Evolutionary conservation across 1,140 invertebrate genomes (phyloP).

Genomic region (Argopecten irradians): DNA sequence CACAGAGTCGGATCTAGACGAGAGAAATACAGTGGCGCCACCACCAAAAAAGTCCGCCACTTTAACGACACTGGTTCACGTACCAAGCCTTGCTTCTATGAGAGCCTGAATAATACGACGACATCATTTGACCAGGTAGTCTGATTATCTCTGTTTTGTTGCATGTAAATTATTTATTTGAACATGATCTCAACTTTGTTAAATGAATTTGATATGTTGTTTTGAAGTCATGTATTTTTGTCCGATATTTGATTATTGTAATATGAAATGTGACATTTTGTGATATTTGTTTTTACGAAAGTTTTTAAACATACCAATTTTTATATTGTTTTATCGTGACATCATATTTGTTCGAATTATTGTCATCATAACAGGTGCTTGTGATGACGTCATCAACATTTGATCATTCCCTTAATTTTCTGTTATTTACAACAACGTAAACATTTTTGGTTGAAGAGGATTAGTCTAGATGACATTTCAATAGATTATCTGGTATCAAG

Average conservation of each 20-base stretch:
- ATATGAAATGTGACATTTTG: neutral
- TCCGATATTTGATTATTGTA: neutral
- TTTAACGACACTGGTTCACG: neutral
- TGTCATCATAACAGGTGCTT: neutral
- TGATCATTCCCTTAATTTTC: neutral
- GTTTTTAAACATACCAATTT: neutral
- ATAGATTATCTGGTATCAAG: too few relatives aligned
- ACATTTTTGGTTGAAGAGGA: neutral
- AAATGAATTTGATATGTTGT: neutral
- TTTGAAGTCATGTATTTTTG: neutral
- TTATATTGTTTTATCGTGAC: neutral
- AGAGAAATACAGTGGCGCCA: neutral
- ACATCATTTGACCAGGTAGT: neutral
- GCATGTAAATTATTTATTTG: neutral
- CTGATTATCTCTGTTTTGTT: neutral
- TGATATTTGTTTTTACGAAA: neutral
- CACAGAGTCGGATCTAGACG: constrained; percentile 50
- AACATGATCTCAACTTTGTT: neutral
- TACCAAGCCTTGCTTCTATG: neutral
- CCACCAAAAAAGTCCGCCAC: neutral
- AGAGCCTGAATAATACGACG: neutral
- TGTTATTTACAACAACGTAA: neutral
- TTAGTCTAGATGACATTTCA: neutral
- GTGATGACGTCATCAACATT: neutral
- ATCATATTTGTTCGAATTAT: neutral